Evolutionary conservation across 2,113 vertebrate species (phyloP).

Genomic region (Istiophorus platypterus): DNA sequence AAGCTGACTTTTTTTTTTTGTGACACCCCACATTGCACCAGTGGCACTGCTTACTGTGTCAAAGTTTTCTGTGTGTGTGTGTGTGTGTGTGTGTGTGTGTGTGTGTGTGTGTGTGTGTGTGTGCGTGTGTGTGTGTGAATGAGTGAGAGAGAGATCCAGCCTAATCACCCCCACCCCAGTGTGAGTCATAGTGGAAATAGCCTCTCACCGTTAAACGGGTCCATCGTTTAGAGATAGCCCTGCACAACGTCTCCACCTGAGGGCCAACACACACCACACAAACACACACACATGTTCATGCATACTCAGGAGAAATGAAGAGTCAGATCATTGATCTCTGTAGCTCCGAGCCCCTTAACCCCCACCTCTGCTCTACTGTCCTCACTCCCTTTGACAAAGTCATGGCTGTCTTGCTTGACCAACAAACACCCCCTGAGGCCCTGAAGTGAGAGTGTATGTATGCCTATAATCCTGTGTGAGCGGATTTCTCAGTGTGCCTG

Average conservation of each 20-base stretch:
- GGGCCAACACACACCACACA: conserved; percentile 16
- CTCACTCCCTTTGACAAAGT: conserved; percentile 80
- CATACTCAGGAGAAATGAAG: conserved; percentile 46
- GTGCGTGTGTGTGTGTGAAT: conserved; percentile 3
- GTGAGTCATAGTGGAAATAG: conserved; percentile 62
- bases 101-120: background rate
- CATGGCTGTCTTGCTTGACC: conserved; percentile 73
- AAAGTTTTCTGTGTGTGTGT: no score
- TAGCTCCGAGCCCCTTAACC: conserved; percentile 49
- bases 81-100: conserved; percentile 1
- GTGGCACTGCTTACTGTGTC: conserved; percentile 43
- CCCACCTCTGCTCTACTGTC: conserved; percentile 50
- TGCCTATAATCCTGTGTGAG: conserved; percentile 5
- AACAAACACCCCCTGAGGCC: conserved; percentile 44
- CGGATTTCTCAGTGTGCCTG: conserved; percentile 16
- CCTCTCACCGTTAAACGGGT: conserved; percentile 70
- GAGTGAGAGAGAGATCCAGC: conserved; percentile 21
- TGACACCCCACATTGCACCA: conserved; percentile 58
- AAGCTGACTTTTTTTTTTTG: conserved; percentile 63
- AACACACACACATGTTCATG: conserved; percentile 23
- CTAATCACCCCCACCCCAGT: conserved; percentile 53
- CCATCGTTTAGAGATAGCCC: conserved; percentile 63
- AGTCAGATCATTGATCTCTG: conserved; percentile 79
- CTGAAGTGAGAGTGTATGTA: conserved; percentile 27
- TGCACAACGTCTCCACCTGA: conserved; percentile 67